Base-by-base conservation (phyloP, 2,888 invertebrate species). In the Caenorhabditis imperialis region DNA sequence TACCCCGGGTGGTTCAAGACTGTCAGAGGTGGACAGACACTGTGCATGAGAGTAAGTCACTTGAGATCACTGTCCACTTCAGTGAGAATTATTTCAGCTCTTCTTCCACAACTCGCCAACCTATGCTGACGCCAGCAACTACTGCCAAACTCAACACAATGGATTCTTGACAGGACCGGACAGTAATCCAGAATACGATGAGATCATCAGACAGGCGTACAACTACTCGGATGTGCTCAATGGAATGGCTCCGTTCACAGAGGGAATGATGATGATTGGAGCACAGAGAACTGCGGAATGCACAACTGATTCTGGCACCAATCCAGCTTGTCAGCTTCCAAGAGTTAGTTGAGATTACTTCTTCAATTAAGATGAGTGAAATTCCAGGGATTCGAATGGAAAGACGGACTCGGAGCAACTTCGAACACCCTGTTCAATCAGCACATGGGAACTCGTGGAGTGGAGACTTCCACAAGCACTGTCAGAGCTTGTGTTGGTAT, bases 401-500 rank as follows among this genome's bases (percentile, higher is more conserved):
- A 50, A 18, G 57, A 67, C 42, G 67, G 67, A 16, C 20, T 67
- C 22, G 67, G 67, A 16, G 44, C 18, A 3, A 67, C 57, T 8
- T 67, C 67, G 3, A 67, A 67, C 42, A 57, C 67, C 3, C 22
- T 57, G 18, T 27, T 67, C 37, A 67, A 67, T 18, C 35, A 44
- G 18, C 40, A 67, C 42, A 44, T 67, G 27, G 51, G 51, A 5
- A 22, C n/a, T 0, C 18, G 51, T 12, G 57, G 51, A 25, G 57
- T 67, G 1, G 67, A 67, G 25, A 57, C 57, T n/a, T 57, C 57
- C 1, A 18, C 50, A 12, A 16, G 18, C 1, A 6, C n/a, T 12
- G 65, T 65, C 12, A 50, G 67, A 16, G 55, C 55, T 10, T 65
- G 65, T 35, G 65, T 55, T n/a, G 65, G 65, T 16, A 50, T 65